phyloP scores from a whole-genome alignment of 2,113 vertebrate species.

The Petaurus breviceps region DNA sequence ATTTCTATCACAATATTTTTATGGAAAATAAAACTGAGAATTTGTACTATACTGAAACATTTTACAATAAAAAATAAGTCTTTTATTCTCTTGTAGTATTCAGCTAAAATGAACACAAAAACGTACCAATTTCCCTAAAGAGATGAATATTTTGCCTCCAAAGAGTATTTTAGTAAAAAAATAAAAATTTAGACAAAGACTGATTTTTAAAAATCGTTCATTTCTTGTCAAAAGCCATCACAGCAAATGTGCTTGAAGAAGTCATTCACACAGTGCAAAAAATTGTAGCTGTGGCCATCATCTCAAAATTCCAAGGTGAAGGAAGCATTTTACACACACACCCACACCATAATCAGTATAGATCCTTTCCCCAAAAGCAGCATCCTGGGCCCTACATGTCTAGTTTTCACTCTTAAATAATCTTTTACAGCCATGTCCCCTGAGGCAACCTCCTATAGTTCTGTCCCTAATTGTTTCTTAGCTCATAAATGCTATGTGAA shows the following conservation, averaged over 20 bases:
- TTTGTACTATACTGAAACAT: background rate
- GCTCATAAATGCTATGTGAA: background rate
- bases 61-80: background rate
- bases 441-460: background rate
- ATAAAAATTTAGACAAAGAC: background rate
- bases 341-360: too few relatives aligned
- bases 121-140: background rate
- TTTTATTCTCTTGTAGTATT: background rate
- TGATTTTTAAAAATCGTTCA: background rate
- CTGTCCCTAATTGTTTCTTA: background rate
- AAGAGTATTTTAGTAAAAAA: too few relatives aligned
- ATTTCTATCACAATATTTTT: background rate
- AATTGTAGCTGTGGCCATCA: too few relatives aligned
- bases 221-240: background rate
- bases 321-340: too few relatives aligned
- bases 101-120: background rate
- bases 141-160: background rate
- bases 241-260: too few relatives aligned
- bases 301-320: too few relatives aligned
- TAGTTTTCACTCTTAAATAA: background rate
- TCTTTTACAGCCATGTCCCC: background rate
- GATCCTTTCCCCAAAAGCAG: background rate
- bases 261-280: too few relatives aligned
- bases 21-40: background rate
- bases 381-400: background rate